Evolutionary conservation across 2,888 invertebrate genomes (phyloP).

Genomic region (Lasioglossum morio): DNA sequence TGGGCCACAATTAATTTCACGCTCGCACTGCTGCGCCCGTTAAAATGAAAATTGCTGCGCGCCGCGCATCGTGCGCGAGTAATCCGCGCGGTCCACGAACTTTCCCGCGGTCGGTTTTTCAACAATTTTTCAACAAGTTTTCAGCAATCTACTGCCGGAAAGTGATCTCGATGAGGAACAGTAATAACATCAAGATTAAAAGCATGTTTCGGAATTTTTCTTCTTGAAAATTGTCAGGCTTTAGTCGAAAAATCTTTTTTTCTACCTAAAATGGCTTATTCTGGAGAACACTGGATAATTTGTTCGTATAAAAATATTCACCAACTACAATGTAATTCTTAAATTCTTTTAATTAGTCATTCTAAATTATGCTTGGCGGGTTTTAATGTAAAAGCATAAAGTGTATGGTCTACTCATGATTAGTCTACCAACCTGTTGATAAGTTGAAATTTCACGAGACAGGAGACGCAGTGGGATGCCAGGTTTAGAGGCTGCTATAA

Average conservation of each 20-base stretch:
- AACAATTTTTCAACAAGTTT: too few species aligned
- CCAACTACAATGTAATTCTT: not conserved
- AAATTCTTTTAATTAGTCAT: not conserved
- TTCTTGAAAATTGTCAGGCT: not conserved
- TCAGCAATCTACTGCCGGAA: too few species aligned
- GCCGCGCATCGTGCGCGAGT: not conserved
- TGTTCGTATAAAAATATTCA: not conserved
- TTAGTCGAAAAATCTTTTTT: not conserved
- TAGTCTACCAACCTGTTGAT: not conserved
- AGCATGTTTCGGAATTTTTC: not conserved
- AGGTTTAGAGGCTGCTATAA: not conserved
- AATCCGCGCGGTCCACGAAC: not conserved
- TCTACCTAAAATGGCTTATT: not conserved
- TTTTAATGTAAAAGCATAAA: not conserved
- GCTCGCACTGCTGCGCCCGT: not conserved
- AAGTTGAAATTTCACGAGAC: not conserved
- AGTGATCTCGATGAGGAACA: not conserved
- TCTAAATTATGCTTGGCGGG: not conserved
- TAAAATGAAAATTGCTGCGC: slow-evolving; percentile 19
- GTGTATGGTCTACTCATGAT: not conserved
- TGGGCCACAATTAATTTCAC: slow-evolving; percentile 43
- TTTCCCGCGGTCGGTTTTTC: not conserved
- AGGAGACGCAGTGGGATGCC: not conserved
- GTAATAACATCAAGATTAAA: not conserved
- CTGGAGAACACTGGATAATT: not conserved